Conservation (phyloP, 2,113 vertebrate species). For the Ailuropoda melanoleuca region DNA sequence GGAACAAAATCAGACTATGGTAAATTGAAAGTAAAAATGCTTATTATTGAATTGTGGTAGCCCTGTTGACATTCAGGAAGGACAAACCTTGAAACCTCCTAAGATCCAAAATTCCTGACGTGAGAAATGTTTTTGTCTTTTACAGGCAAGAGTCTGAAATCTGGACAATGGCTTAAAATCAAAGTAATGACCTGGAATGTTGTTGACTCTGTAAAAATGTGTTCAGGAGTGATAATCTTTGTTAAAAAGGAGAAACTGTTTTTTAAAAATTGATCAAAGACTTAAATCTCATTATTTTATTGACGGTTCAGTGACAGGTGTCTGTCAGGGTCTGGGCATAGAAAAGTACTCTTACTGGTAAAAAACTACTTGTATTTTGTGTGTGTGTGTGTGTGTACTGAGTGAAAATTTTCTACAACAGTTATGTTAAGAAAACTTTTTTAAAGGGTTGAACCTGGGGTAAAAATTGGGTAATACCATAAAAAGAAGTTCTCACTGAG, state of each 20-base stretch:
- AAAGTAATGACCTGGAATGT: background rate
- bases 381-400: background rate
- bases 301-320: background rate
- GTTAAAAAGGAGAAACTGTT: background rate
- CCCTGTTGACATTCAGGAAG: slow-evolving; percentile 35
- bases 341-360: background rate
- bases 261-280: slow-evolving; percentile 36
- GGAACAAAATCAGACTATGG: background rate
- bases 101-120: background rate
- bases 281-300: slow-evolving; percentile 19
- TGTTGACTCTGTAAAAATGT: slow-evolving; percentile 36
- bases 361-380: background rate
- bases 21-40: slow-evolving; percentile 30
- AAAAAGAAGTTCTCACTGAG: background rate
- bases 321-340: background rate
- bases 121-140: slow-evolving; percentile 37
- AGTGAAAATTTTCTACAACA: background rate
- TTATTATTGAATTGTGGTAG: background rate
- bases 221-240: slow-evolving; percentile 58
- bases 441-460: background rate
- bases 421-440: background rate
- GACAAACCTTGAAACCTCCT: background rate
- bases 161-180: slow-evolving; percentile 56
- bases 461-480: background rate
- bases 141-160: slow-evolving; percentile 26